Evolutionary conservation across 1,140 invertebrate species (phyloP).

Genomic region (Pogonognathellus flavescens): DNA sequence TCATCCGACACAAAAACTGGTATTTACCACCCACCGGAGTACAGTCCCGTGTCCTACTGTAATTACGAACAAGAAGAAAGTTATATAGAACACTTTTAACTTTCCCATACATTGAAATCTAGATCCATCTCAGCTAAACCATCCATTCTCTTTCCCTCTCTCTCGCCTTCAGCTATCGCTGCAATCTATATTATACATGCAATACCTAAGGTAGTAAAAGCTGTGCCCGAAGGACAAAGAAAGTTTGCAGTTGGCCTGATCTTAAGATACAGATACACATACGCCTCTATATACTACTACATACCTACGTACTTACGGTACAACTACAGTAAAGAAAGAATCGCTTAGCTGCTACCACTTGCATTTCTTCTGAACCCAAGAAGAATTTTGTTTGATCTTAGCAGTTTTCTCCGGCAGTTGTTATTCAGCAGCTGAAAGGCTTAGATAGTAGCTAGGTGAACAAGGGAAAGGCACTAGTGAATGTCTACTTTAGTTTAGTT

Average conservation of each 20-base stretch:
- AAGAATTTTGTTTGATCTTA: constrained; percentile 32
- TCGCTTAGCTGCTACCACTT: too few species aligned
- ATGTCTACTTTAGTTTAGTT: constrained; percentile 49
- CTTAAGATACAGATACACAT: too few species aligned
- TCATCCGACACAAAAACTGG: background rate
- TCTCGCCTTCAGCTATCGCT: background rate
- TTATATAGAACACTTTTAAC: too few species aligned
- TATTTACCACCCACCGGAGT: too few species aligned
- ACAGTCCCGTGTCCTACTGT: background rate
- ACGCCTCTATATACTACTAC: too few species aligned
- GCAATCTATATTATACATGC: background rate
- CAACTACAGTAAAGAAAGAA: too few species aligned
- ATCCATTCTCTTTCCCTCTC: background rate
- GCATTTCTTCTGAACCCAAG: background rate
- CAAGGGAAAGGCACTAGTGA: constrained; percentile 32
- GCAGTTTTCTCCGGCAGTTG: constrained; percentile 12
- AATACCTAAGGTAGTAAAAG: too few species aligned
- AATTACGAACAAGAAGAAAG: background rate
- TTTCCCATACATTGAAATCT: background rate
- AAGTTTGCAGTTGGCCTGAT: too few species aligned
- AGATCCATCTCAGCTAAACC: too few species aligned
- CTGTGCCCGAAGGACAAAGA: too few species aligned
- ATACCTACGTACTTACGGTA: too few species aligned
- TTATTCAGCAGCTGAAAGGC: constrained; percentile 21
- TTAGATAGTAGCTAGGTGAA: background rate